Conservation (phyloP, 1,140 invertebrate species). For the Saccostrea cuccullata region DNA sequence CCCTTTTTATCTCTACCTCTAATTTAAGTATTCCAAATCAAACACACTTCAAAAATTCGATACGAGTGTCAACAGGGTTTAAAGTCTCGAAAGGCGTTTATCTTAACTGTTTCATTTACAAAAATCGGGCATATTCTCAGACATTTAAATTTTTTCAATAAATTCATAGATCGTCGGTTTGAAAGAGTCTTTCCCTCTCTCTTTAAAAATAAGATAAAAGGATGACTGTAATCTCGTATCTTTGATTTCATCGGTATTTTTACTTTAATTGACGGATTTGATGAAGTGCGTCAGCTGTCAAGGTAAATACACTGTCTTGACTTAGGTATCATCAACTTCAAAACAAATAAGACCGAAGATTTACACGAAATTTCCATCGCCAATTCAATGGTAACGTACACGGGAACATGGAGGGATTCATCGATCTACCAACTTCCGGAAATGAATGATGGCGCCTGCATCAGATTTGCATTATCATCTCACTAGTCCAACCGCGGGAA, state of each 20-base stretch:
- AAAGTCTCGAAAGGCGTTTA: neutral
- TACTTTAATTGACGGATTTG: neutral
- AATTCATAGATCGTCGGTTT: neutral
- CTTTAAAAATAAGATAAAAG: neutral
- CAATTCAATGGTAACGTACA: neutral
- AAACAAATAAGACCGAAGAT: slow-evolving; percentile 29
- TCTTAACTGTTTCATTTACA: neutral
- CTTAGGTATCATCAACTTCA: neutral
- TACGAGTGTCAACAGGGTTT: no score
- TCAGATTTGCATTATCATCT: slow-evolving; percentile 17
- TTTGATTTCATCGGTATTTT: neutral
- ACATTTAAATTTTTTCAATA: neutral
- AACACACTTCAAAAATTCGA: no score
- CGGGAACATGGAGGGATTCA: neutral
- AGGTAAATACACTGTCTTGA: neutral
- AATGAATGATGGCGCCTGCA: slow-evolving; percentile 14
- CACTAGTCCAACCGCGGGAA: neutral
- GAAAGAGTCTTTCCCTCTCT: neutral
- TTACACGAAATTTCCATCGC: slow-evolving; percentile 14
- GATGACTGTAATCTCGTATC: neutral
- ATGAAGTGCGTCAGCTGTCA: neutral
- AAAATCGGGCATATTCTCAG: neutral
- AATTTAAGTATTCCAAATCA: no score
- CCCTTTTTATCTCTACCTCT: no score
- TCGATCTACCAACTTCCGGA: slow-evolving; percentile 17